Conservation (phyloP, 2,113 vertebrate genomes). For the Platichthys stellatus region DNA sequence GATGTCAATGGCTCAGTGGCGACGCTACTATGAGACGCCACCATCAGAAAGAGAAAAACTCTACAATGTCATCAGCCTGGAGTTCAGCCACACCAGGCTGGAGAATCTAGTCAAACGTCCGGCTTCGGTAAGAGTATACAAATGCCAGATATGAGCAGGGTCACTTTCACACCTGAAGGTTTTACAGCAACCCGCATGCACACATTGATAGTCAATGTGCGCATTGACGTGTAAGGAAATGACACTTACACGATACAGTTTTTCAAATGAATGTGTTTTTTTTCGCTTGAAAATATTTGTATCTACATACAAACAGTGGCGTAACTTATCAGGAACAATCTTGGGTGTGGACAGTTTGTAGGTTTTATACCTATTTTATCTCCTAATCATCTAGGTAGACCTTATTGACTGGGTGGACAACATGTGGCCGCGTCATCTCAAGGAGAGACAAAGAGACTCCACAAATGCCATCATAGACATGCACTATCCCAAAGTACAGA, state of each 20-base stretch:
- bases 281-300: not conserved
- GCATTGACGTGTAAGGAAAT: not conserved
- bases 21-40: slow-evolving; percentile 95
- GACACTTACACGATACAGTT: no score
- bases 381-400: slow-evolving; percentile 87
- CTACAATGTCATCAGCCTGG: slow-evolving; percentile 98
- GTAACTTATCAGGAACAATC: not conserved
- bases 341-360: not conserved
- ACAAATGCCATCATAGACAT: slow-evolving; percentile 98
- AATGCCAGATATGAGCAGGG: no score
- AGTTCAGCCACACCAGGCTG: slow-evolving; percentile 97
- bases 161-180: no score
- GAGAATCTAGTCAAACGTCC: slow-evolving; percentile 97
- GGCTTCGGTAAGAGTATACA: slow-evolving; percentile 83
- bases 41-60: slow-evolving; percentile 94
- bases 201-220: not conserved
- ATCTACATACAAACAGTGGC: not conserved
- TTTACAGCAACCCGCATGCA: not conserved
- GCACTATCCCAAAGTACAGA: slow-evolving; percentile 99
- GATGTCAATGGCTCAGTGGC: slow-evolving; percentile 99
- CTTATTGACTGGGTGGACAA: slow-evolving; percentile 99
- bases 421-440: slow-evolving; percentile 98
- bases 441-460: slow-evolving; percentile 96
- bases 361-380: not conserved
- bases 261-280: not conserved